Base-by-base conservation (phyloP, 1,140 invertebrate genomes). In the Trichonephila clavata region DNA sequence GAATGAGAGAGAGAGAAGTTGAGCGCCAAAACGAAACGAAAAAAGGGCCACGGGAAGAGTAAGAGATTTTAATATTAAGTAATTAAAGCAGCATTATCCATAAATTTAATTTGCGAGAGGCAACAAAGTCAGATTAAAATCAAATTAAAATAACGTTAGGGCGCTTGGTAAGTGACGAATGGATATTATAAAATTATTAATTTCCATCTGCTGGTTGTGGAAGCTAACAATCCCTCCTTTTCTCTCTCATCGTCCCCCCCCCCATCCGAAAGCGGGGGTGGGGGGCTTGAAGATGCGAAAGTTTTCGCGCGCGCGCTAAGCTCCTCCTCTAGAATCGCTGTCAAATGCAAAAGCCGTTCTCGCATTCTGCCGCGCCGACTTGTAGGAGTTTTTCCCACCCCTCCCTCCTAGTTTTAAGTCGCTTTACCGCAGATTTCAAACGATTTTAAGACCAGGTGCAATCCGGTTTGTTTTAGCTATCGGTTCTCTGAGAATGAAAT, bases 141-240 rank as follows among this genome's bases (percentile, higher is more conserved):
- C 93, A 94, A 94, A 94, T 94, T 94, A 94, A 94, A 94, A 94
- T 90, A 89, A 94, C 93, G 93, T 94, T 94, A 94, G 81, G 90
- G 27, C 87, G 71, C 87, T 84, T 94, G 71, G 50, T 89, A 94
- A 94, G 93, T 90, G 93, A 94, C 93, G 93, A 94, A 94, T 94
- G 93, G 93, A 94, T 94, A 94, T 94, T 94, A 94, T 94, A 94
- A 94, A 94, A 94, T 94, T 94, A 94, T 94, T 94, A 94, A 94
- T 94, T 94, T 94, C 93, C 86, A 93, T 93, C 92, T 93, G 92
- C 63, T 80, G 57, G 92, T 80, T 77, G 50, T 86, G 71, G 88
- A 90, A 90, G 89, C 89, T 91, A 91, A 91, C 89, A 91, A 83
- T 83, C 57, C 59, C 80, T 59, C 57, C 68, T 83, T 50, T 61